These are phyloP conservation scores for Gnathochromis pfefferi DNA, from an alignment of 2,113 vertebrate genomes.

Conservation along the genomic window DNA sequence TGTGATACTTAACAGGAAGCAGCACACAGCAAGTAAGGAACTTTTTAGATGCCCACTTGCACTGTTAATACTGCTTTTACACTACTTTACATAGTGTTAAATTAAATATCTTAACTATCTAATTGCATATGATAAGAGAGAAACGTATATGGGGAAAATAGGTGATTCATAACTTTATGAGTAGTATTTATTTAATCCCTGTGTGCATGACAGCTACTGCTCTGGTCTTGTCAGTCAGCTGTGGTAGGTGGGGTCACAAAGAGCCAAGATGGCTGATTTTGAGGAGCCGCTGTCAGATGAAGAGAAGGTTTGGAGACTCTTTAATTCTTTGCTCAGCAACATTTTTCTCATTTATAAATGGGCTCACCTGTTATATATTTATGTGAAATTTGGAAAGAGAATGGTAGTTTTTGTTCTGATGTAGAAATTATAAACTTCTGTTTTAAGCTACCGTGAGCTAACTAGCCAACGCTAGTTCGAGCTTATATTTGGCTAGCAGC, in stretches of 20 bases:
- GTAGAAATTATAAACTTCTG: neutral
- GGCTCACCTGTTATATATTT: neutral
- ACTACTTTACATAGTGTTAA: neutral
- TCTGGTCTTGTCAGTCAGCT: conserved; percentile 20
- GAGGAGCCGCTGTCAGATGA: conserved; percentile 90
- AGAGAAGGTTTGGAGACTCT: conserved; percentile 80
- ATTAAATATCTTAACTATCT: neutral
- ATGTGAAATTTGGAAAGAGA: neutral
- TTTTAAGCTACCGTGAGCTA: conserved; percentile 16
- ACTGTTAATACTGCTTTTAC: neutral
- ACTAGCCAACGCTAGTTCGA: conserved; percentile 19
- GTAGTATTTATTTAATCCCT: neutral
- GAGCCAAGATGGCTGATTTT: conserved; percentile 90
- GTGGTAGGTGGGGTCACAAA: conserved; percentile 66
- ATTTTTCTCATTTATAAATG: neutral
- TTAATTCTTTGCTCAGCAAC: neutral
- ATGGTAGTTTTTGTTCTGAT: neutral
- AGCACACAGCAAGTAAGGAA: neutral
- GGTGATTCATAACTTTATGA: neutral
- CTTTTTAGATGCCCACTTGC: neutral
- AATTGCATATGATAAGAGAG: neutral
- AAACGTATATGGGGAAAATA: neutral
- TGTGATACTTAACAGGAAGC: neutral
- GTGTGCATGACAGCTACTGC: neutral
- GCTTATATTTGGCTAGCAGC: neutral